Evolutionary conservation across 2,797 vertebrate species (phyloP).

Genomic region (Lagodon rhomboides): DNA sequence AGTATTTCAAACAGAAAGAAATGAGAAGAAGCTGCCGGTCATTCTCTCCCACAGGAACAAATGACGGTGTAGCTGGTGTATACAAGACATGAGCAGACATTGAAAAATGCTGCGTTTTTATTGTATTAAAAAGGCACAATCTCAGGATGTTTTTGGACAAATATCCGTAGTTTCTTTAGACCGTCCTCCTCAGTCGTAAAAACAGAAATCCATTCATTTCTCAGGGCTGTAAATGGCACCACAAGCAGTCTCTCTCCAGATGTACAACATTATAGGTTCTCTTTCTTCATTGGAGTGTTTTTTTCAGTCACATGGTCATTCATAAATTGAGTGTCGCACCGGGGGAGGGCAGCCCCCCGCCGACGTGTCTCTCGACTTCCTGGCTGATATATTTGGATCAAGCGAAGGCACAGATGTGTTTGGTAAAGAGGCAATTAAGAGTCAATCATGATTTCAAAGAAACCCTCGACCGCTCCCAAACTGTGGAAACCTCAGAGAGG

Average conservation of each 20-base stretch:
- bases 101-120: conserved; percentile 47
- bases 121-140: conserved; percentile 69
- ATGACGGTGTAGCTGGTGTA: conserved; percentile 46
- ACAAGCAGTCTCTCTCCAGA: conserved; percentile 40
- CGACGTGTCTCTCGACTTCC: conserved; percentile 44
- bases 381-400: conserved; percentile 82
- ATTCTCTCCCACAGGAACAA: conserved; percentile 55
- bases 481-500: conserved; percentile 70
- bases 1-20: conserved; percentile 51
- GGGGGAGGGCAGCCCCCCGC: background rate
- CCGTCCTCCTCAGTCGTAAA: conserved; percentile 46
- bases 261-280: conserved; percentile 34
- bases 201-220: conserved; percentile 46
- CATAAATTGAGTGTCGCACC: conserved; percentile 37
- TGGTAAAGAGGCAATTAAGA: conserved; percentile 77
- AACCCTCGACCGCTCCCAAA: conserved; percentile 64
- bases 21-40: conserved; percentile 68
- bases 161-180: conserved; percentile 34
- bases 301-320: conserved; percentile 60
- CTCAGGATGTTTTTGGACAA: conserved; percentile 47
- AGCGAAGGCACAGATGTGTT: conserved; percentile 83
- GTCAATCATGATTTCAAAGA: conserved; percentile 66
- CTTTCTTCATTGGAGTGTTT: conserved; percentile 66
- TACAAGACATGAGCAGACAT: conserved; percentile 37
- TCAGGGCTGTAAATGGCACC: conserved; percentile 48